phyloP scores from a whole-genome alignment of 2,797 vertebrate species.

The Aldrovandia affinis region DNA sequence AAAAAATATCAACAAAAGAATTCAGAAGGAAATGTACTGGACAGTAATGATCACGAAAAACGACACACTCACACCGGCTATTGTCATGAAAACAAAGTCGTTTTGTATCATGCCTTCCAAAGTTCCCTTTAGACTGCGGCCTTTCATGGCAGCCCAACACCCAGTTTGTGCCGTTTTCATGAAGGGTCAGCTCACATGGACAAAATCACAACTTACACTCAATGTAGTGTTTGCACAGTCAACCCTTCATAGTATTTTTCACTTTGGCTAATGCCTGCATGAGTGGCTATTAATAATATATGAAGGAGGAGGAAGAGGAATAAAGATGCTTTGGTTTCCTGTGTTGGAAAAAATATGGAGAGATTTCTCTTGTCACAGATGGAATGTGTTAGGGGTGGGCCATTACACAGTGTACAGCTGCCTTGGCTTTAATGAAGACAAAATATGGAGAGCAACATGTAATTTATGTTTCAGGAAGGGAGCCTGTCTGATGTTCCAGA shows the following conservation, averaged over 20 bases:
- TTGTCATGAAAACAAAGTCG: too few relatives aligned
- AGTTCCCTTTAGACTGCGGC: too few relatives aligned
- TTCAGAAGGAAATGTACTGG: too few relatives aligned
- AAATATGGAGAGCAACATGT: neutral
- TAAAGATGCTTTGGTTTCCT: neutral
- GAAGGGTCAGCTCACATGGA: neutral
- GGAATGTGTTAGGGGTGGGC: neutral
- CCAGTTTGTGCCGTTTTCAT: neutral
- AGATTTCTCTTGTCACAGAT: neutral
- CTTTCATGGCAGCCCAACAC: too few relatives aligned
- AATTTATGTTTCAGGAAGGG: conserved; percentile 1
- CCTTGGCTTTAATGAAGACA: neutral
- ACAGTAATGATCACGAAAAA: too few relatives aligned
- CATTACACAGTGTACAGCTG: neutral
- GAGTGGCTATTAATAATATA: neutral
- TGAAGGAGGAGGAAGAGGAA: neutral
- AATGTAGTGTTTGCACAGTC: neutral
- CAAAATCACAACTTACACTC: neutral
- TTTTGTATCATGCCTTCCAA: too few relatives aligned
- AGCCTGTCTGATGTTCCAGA: conserved; percentile 5
- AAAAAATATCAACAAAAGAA: too few relatives aligned
- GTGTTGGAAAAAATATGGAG: neutral
- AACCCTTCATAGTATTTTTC: neutral
- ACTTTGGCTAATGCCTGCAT: neutral
- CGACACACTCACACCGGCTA: too few relatives aligned